These are phyloP conservation scores for Austrofundulus limnaeus DNA, from an alignment of 2,113 vertebrate species.

Conservation along the genomic window DNA sequence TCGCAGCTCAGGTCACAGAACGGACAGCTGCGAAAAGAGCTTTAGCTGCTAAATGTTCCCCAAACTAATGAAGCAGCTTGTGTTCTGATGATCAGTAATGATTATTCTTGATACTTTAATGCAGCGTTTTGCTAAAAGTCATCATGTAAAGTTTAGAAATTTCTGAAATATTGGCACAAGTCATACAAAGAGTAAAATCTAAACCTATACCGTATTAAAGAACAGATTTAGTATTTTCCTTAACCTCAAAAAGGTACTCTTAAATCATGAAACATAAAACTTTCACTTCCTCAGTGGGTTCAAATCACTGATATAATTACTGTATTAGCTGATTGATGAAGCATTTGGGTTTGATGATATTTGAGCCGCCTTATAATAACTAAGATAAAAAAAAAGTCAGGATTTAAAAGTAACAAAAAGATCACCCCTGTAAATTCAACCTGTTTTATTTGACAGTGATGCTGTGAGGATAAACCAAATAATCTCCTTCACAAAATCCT, in stretches of 20 bases:
- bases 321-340: too few species aligned
- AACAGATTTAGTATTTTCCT: too few species aligned
- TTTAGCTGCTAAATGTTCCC: conserved; percentile 16
- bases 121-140: too few species aligned
- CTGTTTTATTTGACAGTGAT: conserved; percentile 13
- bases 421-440: conserved; percentile 1
- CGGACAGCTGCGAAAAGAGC: conserved; percentile 40
- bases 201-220: too few species aligned
- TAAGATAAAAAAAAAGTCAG: not conserved
- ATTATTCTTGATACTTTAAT: too few species aligned
- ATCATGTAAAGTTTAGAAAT: not conserved
- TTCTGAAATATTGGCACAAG: not conserved
- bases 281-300: too few species aligned
- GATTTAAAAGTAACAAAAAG: not conserved
- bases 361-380: not conserved
- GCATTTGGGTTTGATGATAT: not conserved
- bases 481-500: conserved; percentile 62
- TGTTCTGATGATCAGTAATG: not conserved
- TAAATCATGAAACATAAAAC: too few species aligned
- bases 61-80: not conserved
- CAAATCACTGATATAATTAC: too few species aligned
- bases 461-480: conserved; percentile 30
- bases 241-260: too few species aligned
- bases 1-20: conserved; percentile 44
- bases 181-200: not conserved